phyloP scores from a whole-genome alignment of 2,797 vertebrate species.

The Xiphophorus birchmanni region DNA sequence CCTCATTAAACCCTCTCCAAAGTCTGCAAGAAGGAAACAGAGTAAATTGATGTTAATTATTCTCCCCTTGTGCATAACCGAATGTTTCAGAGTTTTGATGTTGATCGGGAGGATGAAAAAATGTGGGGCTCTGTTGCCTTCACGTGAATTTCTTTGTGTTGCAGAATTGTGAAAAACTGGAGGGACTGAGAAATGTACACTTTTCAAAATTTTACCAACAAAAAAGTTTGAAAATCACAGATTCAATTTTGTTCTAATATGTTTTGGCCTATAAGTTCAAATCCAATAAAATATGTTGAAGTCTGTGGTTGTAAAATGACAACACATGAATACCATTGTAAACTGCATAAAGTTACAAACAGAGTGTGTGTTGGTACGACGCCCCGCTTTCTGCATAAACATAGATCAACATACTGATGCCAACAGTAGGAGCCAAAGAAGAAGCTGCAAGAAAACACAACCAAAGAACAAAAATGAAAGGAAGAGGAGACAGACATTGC shows the following conservation, averaged over 20 bases:
- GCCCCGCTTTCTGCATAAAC: slow-evolving; percentile 39
- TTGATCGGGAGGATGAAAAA: not conserved
- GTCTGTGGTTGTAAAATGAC: not conserved
- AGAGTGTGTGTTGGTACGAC: slow-evolving; percentile 26
- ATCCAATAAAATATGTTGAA: not conserved
- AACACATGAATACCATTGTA: not conserved
- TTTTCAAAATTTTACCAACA: not conserved
- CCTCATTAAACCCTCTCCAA: no score
- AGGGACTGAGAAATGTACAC: not conserved
- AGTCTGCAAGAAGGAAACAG: no score
- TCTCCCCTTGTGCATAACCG: no score
- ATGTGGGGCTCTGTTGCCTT: no score
- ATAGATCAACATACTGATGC: slow-evolving; percentile 74
- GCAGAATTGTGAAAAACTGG: no score
- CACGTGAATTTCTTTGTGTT: no score
- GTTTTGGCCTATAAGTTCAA: not conserved
- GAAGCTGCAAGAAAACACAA: slow-evolving; percentile 65
- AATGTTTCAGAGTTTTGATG: no score
- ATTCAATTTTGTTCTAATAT: not conserved
- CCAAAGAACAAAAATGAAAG: slow-evolving; percentile 26
- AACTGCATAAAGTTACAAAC: not conserved
- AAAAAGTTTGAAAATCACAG: not conserved
- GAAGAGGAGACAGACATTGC: slow-evolving; percentile 50
- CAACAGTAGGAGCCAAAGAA: slow-evolving; percentile 67
- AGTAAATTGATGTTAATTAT: no score